phyloP scores from a whole-genome alignment of 2,888 invertebrate genomes.

The Mesoligia furuncula region DNA sequence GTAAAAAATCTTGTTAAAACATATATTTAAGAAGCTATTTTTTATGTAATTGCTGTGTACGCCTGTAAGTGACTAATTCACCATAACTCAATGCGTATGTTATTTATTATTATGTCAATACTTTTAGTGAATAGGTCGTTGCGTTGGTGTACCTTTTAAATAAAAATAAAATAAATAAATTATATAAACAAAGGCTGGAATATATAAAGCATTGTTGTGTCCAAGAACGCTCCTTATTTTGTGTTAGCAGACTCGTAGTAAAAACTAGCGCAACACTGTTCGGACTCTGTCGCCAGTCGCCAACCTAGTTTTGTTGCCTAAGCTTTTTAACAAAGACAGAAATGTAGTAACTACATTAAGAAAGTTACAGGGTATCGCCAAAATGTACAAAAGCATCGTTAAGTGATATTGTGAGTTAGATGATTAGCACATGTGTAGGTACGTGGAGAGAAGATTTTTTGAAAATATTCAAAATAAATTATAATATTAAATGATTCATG shows the following conservation, averaged over 20 bases:
- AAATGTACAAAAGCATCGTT: slow-evolving; percentile 57
- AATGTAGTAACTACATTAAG: slow-evolving; percentile 39
- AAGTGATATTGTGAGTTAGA: slow-evolving; percentile 73
- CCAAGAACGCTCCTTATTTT: not conserved
- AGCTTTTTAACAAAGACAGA: slow-evolving; percentile 33
- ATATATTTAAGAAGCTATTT: no score
- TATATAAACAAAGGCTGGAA: no score
- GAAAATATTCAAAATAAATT: slow-evolving; percentile 60
- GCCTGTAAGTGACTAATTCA: no score
- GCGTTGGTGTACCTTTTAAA: no score
- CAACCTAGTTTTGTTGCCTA: slow-evolving; percentile 11
- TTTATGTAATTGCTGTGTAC: no score
- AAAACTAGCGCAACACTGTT: slow-evolving; percentile 7
- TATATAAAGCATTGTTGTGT: not conserved
- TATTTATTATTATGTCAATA: no score
- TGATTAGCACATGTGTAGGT: slow-evolving; percentile 37
- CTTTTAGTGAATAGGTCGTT: no score
- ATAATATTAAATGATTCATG: slow-evolving; percentile 23
- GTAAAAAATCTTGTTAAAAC: no score
- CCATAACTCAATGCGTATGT: no score
- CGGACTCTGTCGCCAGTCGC: slow-evolving; percentile 2
- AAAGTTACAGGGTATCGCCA: slow-evolving; percentile 71
- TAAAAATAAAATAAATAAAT: no score
- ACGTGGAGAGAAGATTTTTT: slow-evolving; percentile 30
- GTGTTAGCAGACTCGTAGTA: not conserved